Evolutionary conservation across 1,140 invertebrate species (phyloP), one percentile per base, ranked within the genome.

Genomic region (Fragariocoptes setiger): DNA sequence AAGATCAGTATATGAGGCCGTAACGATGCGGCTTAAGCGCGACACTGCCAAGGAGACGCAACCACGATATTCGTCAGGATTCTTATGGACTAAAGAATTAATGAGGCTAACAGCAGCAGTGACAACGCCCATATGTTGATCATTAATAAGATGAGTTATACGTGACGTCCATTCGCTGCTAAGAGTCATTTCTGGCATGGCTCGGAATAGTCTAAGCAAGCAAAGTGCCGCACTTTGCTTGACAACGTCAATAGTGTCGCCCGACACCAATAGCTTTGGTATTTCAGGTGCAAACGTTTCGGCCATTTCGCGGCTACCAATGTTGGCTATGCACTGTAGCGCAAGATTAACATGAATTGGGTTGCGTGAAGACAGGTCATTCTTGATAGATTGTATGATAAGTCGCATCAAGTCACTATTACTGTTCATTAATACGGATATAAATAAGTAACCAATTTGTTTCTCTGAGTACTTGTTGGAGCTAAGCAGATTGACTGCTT

Each of bases 401-500:
- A 99, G 67, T 56, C 90, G 88, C 56, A 99, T 97, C 52, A 99
- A 68, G 62, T 97, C 88, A 63, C 82, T 95, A 59, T 92, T 94
- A 48, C 86, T 90, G 57, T 94, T 94, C 44, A 99, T 83, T 60
- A 99, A 65, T 31, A 99, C 90, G n/a, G 50, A 52, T 18, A 52
- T 52, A 43, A 52, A 52, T 21, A 52, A 43, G 25, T 51, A 52
- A 19, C 50, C 50, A 62, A 99, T 99, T 70, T 99, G 92, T 66
- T 99, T 99, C 60, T 99, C 92, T 35, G 90, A 97, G 64, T 99
- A 99, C 67, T 99, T 99, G 57, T 99, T 99, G 21, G 90, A 97
- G 47, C 85, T 94, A n/a, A 99, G 68, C 38, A 99, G 65, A 64
- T 99, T 99, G 49, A 99, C 92, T 39, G 92, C 92, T 62, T 99